Conservation (phyloP, 2,888 invertebrate species). For the Eupeodes latifasciatus region DNA sequence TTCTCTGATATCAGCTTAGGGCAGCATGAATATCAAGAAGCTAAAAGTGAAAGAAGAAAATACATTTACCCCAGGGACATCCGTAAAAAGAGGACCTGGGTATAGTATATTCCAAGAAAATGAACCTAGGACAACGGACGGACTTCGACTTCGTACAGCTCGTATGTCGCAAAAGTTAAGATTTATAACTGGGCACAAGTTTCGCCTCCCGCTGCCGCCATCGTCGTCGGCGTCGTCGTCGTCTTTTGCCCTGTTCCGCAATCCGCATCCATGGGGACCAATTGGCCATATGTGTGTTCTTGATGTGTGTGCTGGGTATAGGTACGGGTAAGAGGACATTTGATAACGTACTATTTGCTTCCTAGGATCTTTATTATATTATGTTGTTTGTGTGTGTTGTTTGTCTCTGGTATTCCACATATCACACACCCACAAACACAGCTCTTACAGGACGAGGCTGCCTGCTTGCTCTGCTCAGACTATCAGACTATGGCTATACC, state of each 20-base stretch:
- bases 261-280: constrained; percentile 76
- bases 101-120: constrained; percentile 55
- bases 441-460: constrained; percentile 57
- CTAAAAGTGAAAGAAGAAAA: constrained; percentile 74
- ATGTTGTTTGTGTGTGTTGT: background rate
- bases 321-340: constrained; percentile 46
- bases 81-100: constrained; percentile 48
- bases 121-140: constrained; percentile 74
- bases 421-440: constrained; percentile 28
- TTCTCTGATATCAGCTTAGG: constrained; percentile 63
- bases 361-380: background rate
- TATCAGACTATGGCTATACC: background rate
- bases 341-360: constrained; percentile 43
- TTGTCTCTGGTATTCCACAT: background rate
- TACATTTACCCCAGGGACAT: constrained; percentile 72
- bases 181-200: constrained; percentile 76
- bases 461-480: no score
- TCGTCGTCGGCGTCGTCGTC: constrained; percentile 57
- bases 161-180: constrained; percentile 76
- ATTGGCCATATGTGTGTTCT: constrained; percentile 74
- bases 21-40: constrained; percentile 76
- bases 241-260: constrained; percentile 72
- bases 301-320: constrained; percentile 1
- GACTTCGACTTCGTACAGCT: constrained; percentile 46
- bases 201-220: constrained; percentile 50